Evolutionary conservation across 2,113 vertebrate species (phyloP), one percentile per base, ranked within the genome.

Genomic region (Austrofundulus limnaeus): DNA sequence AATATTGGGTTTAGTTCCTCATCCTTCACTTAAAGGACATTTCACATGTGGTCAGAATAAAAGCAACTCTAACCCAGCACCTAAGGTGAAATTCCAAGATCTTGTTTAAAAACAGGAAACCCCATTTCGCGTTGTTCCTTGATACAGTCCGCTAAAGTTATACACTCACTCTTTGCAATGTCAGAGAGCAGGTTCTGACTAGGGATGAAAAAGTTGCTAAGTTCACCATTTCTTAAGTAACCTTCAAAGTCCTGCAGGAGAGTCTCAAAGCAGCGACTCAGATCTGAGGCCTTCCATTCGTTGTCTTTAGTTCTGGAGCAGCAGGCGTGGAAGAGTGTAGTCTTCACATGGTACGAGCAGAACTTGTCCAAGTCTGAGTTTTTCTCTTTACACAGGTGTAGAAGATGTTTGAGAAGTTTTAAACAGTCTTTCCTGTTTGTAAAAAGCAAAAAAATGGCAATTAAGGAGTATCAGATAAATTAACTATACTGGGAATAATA

Each of bases 131-230:
- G 12, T 59, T 96, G 56, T 14, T 63, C 2, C 61, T 65, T 82
- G 67, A 96, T 91, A 49, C 74, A 1, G 2, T 52, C 6, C 6
- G 55, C 83, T 39, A 97, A 85, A 55, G 67, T 64, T 0, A 50
- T 3, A 46, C 84, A 88, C 66, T 2, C 88, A 0, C 0, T 70
- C 34, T 15, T 77, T 9, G 65, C 0, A 0, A 24, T 17, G 24
- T 5, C 31, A 24, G 81, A 77, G 11, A 96, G 70, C 0, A 96
- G 81, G 77, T 96, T 96, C 66, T 91, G 89, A 3, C 5, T 49
- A 21, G 95, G 94, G 76, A 95, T 90, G 80, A 97, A 96, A 82
- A 93, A 97, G 76, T 96, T 91, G 0, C 45, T 5, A 17, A 97
- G 91, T 0, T 47, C 0, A 8, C 70, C 70, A 0, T 1, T 16